Evolutionary conservation across 2,797 vertebrate genomes (phyloP), one percentile per base, ranked within the genome.

Genomic region (Naso thynnoides): DNA sequence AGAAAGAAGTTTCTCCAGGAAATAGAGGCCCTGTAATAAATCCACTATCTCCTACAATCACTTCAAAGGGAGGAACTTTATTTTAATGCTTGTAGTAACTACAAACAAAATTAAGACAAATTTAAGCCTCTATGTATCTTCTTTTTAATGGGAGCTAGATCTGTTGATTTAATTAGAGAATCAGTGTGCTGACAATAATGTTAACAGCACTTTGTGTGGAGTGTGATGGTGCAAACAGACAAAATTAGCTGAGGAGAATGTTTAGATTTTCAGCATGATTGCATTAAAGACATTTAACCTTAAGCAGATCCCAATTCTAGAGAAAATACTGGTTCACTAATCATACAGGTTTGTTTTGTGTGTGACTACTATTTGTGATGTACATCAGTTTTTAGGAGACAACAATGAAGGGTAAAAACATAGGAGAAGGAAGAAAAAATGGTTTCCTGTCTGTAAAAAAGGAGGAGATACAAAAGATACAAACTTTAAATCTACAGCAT

Each of bases 271-370:
- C 64, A 86, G 74, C 58, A 80, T 78, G 72, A 81, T 84, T 88
- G 76, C 84, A 91, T 91, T 84, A 86, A 90, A 91, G 71, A 86
- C 82, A 84, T 85, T 88, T 88, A 88, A 91, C 83, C 82, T 88
- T 84, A 86, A 79, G 70, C 76, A 85, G 83, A 89, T 80, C 66
- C 45, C 66, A 39, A 74, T 47, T 63, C 68, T 52, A 68, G 92
- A 92, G 92, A 90, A 92, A 89, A 86, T 89, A 91, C 76, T 72
- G 44, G 33, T 73, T 71, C 59, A 64, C 60, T 67, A 69, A 72
- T 65, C 49, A 39, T 24, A 57, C 70, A 50, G 57, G 50, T 81
- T 83, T 71, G 52, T 70, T 84, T 83, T 80, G 57, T 61, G 75
- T 41, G 53, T 78, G 72, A 89, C 54, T 66, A 79, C 73, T 76